A percentile compares a stretch with the other conserved stretches of the same genome.
These are phyloP conservation scores for Punctoribates punctum DNA, from an alignment of 2,888 invertebrate genomes.

Conservation along the genomic window DNA sequence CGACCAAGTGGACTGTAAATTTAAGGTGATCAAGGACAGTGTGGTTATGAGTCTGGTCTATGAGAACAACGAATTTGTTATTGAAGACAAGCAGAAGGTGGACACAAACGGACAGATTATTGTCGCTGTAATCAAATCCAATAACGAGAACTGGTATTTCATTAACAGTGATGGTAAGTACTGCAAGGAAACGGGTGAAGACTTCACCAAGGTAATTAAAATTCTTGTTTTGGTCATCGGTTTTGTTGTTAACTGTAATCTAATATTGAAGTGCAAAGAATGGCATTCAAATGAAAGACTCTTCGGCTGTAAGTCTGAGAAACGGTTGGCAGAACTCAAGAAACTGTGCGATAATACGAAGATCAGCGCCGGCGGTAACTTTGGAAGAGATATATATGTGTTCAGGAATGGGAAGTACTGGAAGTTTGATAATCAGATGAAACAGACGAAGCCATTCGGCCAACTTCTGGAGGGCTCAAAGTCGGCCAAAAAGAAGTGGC, in stretches of 20 bases:
- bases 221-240: neutral
- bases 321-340: neutral
- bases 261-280: neutral
- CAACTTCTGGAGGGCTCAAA: neutral
- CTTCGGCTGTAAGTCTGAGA: slow-evolving; percentile 2
- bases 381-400: neutral
- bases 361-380: slow-evolving; percentile 11
- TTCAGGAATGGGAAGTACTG: slow-evolving; percentile 25
- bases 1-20: neutral
- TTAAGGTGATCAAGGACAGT: neutral
- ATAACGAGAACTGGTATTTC: neutral
- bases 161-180: slow-evolving; percentile 19
- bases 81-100: neutral
- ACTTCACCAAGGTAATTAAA: neutral
- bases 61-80: neutral
- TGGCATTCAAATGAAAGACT: neutral
- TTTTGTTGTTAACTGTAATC: neutral
- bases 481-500: neutral
- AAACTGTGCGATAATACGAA: neutral
- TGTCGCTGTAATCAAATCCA: neutral
- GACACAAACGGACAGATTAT: neutral
- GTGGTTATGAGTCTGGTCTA: neutral
- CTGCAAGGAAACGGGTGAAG: neutral
- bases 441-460: neutral
- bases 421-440: slow-evolving; percentile 8